These are phyloP conservation scores for Chymomyza amoena DNA, from an alignment of 2,888 invertebrate genomes.

Conservation along the genomic window DNA sequence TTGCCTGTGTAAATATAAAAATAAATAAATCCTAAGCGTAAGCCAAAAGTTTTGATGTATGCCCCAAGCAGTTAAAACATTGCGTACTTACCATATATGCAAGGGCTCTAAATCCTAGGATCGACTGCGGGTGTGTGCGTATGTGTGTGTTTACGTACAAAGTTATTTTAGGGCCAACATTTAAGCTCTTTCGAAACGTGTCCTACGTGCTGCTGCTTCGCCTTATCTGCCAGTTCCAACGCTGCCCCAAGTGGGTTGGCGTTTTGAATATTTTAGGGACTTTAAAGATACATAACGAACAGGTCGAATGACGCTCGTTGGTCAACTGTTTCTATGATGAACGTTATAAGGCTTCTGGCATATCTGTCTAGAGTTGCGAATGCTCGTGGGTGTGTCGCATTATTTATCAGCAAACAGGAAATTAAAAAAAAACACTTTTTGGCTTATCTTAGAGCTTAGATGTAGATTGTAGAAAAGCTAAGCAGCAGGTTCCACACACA, in stretches of 20 bases:
- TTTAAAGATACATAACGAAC: conserved; percentile 63
- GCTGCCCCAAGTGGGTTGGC: conserved; percentile 52
- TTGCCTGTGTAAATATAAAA: conserved; percentile 70
- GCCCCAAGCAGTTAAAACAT: conserved; percentile 71
- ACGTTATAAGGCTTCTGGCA: conserved; percentile 7
- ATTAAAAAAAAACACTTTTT: conserved; percentile 58
- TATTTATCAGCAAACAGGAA: conserved; percentile 73
- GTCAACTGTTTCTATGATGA: conserved; percentile 19
- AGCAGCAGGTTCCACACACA: background rate
- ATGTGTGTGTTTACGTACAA: conserved; percentile 50
- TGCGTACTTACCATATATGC: conserved; percentile 34
- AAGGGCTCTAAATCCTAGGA: conserved; percentile 64
- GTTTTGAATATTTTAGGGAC: conserved; percentile 70
- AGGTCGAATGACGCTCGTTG: conserved; percentile 21
- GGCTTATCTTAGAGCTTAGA: conserved; percentile 68
- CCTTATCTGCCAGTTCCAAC: conserved; percentile 52
- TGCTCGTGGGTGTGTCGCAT: conserved; percentile 35
- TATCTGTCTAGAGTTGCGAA: background rate
- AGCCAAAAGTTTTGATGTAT: conserved; percentile 73
- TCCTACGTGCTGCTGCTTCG: conserved; percentile 55
- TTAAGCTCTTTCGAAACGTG: conserved; percentile 71
- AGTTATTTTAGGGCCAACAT: conserved; percentile 71
- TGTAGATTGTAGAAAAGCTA: conserved; percentile 29
- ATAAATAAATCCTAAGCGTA: conserved; percentile 73
- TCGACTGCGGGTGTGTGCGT: conserved; percentile 27